Evolutionary conservation across 1,140 invertebrate genomes (phyloP).

Genomic region (Calycopis cecrops): DNA sequence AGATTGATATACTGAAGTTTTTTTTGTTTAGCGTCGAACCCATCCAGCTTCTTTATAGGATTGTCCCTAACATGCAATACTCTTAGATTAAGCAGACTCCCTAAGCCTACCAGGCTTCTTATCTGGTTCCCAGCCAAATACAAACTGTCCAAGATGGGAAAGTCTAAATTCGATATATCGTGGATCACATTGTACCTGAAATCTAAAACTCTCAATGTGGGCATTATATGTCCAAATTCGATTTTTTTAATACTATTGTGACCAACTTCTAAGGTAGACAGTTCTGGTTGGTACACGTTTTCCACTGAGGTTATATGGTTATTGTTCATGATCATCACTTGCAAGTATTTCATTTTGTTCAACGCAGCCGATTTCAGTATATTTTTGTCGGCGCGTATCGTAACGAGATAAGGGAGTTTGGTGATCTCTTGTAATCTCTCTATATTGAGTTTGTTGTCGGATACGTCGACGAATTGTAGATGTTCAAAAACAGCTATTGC

Average conservation of each 20-base stretch:
- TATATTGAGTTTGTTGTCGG: slow-evolving; percentile 68
- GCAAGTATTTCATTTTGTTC: slow-evolving; percentile 71
- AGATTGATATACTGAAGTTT: slow-evolving; percentile 75
- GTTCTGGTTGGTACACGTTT: slow-evolving; percentile 70
- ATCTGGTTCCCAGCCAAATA: slow-evolving; percentile 71
- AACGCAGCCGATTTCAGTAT: slow-evolving; percentile 59
- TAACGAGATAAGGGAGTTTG: slow-evolving; percentile 67
- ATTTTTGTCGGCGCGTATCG: slow-evolving; percentile 74
- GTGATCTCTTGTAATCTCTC: slow-evolving; percentile 64
- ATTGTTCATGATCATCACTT: slow-evolving; percentile 72
- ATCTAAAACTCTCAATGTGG: slow-evolving; percentile 63
- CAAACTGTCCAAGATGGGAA: slow-evolving; percentile 65
- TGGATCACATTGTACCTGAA: slow-evolving; percentile 69
- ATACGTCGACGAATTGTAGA: slow-evolving; percentile 74
- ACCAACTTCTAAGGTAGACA: slow-evolving; percentile 71
- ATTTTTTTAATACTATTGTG: slow-evolving; percentile 64
- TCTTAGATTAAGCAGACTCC: slow-evolving; percentile 63
- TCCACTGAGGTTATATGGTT: slow-evolving; percentile 66
- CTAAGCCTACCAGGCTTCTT: slow-evolving; percentile 53
- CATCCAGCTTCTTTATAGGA: slow-evolving; percentile 67
- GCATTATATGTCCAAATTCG: slow-evolving; percentile 48
- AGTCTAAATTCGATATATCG: slow-evolving; percentile 58
- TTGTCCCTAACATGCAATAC: slow-evolving; percentile 73
- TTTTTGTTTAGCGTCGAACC: slow-evolving; percentile 52
- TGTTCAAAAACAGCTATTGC: slow-evolving; percentile 69